Evolutionary conservation across 2,888 invertebrate species (phyloP).

Genomic region (Timema podura): DNA sequence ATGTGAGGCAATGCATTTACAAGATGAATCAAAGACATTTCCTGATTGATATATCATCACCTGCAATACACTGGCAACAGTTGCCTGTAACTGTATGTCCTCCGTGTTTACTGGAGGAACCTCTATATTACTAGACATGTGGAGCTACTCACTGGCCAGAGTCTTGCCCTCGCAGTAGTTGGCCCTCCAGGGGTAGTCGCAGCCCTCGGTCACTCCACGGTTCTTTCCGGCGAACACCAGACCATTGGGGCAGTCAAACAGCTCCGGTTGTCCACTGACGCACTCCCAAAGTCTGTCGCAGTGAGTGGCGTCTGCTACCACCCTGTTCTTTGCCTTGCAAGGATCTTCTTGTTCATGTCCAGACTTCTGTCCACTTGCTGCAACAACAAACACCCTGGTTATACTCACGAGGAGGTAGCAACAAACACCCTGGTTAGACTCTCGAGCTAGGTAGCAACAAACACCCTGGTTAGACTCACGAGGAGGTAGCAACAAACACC

Average conservation of each 20-base stretch:
- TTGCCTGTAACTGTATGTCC: too few relatives aligned
- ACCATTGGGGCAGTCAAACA: conserved; percentile 88
- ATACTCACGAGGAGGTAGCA: background rate
- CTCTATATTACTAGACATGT: too few relatives aligned
- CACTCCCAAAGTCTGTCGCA: conserved; percentile 87
- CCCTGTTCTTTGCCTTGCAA: conserved; percentile 72
- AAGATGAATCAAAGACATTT: too few relatives aligned
- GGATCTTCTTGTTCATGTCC: conserved; percentile 53
- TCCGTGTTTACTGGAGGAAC: too few relatives aligned
- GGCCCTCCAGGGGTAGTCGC: conserved; percentile 86
- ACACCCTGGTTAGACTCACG: too few relatives aligned
- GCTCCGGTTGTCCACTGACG: conserved; percentile 72
- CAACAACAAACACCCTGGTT: background rate
- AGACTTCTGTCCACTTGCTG: conserved; percentile 17
- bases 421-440: background rate
- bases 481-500: too few relatives aligned
- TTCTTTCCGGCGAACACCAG: conserved; percentile 86
- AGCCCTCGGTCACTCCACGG: conserved; percentile 82
- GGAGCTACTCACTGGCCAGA: conserved; percentile 59
- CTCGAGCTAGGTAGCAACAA: background rate
- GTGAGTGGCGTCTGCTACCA: conserved; percentile 73
- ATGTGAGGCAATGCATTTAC: too few relatives aligned
- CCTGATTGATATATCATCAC: too few relatives aligned
- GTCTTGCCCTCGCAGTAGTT: conserved; percentile 81
- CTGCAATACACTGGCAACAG: too few relatives aligned